Percentiles rank a stretch among this genome's conserved stretches.
phyloP scores from a whole-genome alignment of 92 coral and sea anemone genomes.

The Porites evermanni region DNA sequence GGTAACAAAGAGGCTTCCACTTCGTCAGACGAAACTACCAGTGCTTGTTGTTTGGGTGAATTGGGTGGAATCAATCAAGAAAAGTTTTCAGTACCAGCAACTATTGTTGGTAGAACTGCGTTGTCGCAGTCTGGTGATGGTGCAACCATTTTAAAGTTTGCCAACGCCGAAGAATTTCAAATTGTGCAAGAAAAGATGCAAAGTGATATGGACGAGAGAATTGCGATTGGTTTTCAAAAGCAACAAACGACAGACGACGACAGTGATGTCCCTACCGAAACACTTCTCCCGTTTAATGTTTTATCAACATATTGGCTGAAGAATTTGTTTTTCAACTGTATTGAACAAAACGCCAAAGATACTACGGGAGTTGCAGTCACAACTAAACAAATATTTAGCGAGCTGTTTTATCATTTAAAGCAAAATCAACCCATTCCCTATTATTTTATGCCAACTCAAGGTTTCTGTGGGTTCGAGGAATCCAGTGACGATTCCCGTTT shows the following conservation, averaged over 20 bases:
- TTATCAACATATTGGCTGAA: constrained; percentile 56
- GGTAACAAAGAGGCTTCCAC: neutral
- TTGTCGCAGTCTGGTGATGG: neutral
- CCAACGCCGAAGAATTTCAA: constrained; percentile 14
- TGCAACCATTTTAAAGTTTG: neutral
- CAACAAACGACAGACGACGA: neutral
- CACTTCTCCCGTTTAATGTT: constrained; percentile 34
- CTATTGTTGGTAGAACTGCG: constrained; percentile 2
- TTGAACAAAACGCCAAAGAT: constrained; percentile 36
- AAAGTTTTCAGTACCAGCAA: neutral
- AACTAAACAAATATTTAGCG: constrained; percentile 41
- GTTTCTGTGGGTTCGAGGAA: constrained; percentile 11
- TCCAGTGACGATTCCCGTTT: constrained; percentile 1
- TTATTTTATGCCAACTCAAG: constrained; percentile 45
- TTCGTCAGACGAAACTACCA: neutral
- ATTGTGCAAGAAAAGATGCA: neutral
- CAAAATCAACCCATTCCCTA: constrained; percentile 38
- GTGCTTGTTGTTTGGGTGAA: neutral
- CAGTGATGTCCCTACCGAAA: constrained; percentile 35
- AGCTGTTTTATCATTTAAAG: constrained; percentile 20
- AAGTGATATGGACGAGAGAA: neutral
- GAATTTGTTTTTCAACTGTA: constrained; percentile 58
- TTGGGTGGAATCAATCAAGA: neutral
- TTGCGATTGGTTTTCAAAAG: neutral
- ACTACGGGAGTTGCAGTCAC: constrained; percentile 25